Evolutionary conservation across 30 jellyfish, hydroid and myxozoan genomes (phyloP).

Genomic region (Catostylus mosaicus): DNA sequence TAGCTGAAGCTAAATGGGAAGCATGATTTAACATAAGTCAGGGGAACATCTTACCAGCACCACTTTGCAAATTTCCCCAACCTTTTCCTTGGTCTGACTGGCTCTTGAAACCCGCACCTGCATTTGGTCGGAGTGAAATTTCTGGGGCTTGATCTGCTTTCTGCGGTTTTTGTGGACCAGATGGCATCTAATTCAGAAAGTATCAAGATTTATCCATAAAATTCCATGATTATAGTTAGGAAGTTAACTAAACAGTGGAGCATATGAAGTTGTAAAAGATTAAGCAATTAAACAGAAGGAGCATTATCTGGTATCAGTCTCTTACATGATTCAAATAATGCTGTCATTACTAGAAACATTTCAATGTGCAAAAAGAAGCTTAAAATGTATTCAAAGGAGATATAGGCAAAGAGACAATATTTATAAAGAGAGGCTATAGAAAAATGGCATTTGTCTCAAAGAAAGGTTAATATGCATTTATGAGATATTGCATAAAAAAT

Average conservation of each 20-base stretch:
- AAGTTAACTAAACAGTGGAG: neutral
- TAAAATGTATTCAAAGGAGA: no score
- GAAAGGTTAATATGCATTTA: no score
- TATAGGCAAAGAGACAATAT: no score
- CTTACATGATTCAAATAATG: neutral
- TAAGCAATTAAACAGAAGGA: no score
- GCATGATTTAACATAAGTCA: no score
- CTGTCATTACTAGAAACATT: neutral
- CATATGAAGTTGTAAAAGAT: no score
- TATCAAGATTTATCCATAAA: neutral
- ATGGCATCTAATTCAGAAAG: constrained; percentile 35
- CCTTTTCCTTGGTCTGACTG: constrained; percentile 75
- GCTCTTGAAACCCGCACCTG: constrained; percentile 95
- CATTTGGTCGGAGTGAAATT: constrained; percentile 96
- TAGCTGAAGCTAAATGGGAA: no score
- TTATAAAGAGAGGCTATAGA: no score
- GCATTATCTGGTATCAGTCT: no score
- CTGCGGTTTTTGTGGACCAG: constrained; percentile 38
- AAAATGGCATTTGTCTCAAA: no score
- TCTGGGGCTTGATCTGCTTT: constrained; percentile 76
- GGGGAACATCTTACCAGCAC: constrained; percentile 53
- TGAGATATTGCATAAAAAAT: no score
- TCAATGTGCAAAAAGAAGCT: neutral
- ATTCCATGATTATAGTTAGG: neutral
- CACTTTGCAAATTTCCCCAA: constrained; percentile 73